Base-by-base conservation (phyloP, 2,888 invertebrate species). In the Heteropelma amictum region DNA sequence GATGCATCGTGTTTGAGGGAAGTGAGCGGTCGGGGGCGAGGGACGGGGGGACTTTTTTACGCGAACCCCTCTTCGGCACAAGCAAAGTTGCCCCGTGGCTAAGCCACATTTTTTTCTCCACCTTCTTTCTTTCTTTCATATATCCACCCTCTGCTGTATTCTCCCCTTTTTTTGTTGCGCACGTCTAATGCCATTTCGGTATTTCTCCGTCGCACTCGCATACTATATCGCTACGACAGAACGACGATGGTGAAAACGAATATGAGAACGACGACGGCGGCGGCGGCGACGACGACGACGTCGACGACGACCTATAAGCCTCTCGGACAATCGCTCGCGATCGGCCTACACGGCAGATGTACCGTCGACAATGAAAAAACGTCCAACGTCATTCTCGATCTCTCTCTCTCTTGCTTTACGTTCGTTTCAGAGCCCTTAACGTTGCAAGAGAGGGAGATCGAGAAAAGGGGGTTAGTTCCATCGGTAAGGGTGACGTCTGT, bases 311-410 rank as follows among this genome's bases (percentile, higher is more conserved):
- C 73, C 84, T 86, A 60, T 68, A 87, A 88, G 84, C 86, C 81
- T 81, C 80, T 82, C 79, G 87, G 88, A 88, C 88, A 88, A 88
- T 88, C 88, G 88, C 82, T 79, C 76, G 82, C 81, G 83, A 77
- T 85, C 82, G 84, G 85, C 85, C 68, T 23, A 83, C 79, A 81
- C 83, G 85, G 88, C 88, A 89, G 89, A 89, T 89, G 89, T 89
- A 87, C 86, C 81, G 77, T 80, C 85, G 86, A 89, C 89, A 89
- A 89, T 88, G 85, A 85, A 79, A 79, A 72, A 54, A 40, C 74
- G 74, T 68, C 74, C 76, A 56, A 69, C 76, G 69, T 56, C 56
- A 35, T 30, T 54, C 10, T 64, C 77, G 40, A 83, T 83, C 82
- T 76, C 78, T 82, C 77, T 28, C 53, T 54, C 49, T 23, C 56